These are phyloP conservation scores for Acronicta aceris DNA, from an alignment of 2,888 invertebrate genomes.

Conservation along the genomic window DNA sequence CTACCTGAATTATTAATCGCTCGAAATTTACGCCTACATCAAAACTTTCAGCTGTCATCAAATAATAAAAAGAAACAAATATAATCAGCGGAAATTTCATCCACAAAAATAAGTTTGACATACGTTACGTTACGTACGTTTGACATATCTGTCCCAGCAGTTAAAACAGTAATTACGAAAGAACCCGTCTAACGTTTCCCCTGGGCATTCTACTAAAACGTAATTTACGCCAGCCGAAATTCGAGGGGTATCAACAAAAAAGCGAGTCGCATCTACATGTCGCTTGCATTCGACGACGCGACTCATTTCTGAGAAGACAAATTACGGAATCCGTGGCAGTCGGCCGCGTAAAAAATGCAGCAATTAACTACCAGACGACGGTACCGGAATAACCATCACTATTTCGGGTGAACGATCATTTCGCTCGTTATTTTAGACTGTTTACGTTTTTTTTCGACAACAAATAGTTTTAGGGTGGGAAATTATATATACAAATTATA, in stretches of 20 bases:
- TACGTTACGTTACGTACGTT: no score
- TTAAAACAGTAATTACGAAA: conserved; percentile 87
- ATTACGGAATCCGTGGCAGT: conserved; percentile 85
- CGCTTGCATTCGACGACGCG: conserved; percentile 87
- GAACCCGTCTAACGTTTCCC: conserved; percentile 87
- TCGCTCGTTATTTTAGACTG: conserved; percentile 81
- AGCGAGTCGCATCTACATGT: conserved; percentile 80
- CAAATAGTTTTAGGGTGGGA: conserved; percentile 63
- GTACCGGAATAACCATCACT: conserved; percentile 80
- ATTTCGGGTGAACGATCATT: conserved; percentile 81
- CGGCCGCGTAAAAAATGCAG: conserved; percentile 85
- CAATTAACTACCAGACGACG: conserved; percentile 83
- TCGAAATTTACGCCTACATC: conserved; percentile 23
- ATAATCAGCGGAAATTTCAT: conserved; percentile 68
- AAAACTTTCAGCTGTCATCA: conserved; percentile 23
- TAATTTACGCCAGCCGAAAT: conserved; percentile 86
- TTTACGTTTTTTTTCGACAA: conserved; percentile 78
- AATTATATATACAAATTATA: conserved; percentile 63
- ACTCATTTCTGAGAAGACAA: conserved; percentile 89
- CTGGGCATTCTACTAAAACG: conserved; percentile 84
- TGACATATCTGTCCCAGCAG: conserved; percentile 85
- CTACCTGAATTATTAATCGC: conserved; percentile 64
- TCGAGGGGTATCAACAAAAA: conserved; percentile 76
- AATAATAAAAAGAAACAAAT: conserved; percentile 52
- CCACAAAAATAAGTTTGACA: conserved; percentile 81